These are phyloP conservation scores for Solenopsis fugax DNA, from an alignment of 1,140 invertebrate genomes.

Conservation along the genomic window DNA sequence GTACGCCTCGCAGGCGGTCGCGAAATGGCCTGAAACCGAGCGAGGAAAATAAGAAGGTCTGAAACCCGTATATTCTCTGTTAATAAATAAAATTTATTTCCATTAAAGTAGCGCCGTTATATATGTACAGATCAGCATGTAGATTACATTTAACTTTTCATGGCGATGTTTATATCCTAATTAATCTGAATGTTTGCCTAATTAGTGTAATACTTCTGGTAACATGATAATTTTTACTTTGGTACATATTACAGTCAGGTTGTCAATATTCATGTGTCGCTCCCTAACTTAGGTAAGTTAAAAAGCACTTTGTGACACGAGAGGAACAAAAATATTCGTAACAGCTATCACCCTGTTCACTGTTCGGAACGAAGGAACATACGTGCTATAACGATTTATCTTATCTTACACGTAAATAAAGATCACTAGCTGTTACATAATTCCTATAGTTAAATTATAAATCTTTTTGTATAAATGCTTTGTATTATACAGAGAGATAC, in stretches of 20 bases:
- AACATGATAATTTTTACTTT: slow-evolving; percentile 73
- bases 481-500: background rate
- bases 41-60: slow-evolving; percentile 69
- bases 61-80: slow-evolving; percentile 24
- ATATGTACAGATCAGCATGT: slow-evolving; percentile 48
- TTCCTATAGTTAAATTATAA: background rate
- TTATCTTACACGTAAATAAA: slow-evolving; percentile 9
- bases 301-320: slow-evolving; percentile 26
- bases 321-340: slow-evolving; percentile 31
- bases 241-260: slow-evolving; percentile 70
- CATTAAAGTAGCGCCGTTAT: slow-evolving; percentile 40
- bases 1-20: slow-evolving; percentile 81
- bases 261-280: background rate
- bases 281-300: slow-evolving; percentile 11
- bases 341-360: background rate
- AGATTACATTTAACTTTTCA: slow-evolving; percentile 39
- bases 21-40: slow-evolving; percentile 76
- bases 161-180: slow-evolving; percentile 32
- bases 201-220: slow-evolving; percentile 44
- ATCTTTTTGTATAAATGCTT: background rate
- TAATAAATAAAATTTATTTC: slow-evolving; percentile 79
- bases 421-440: background rate
- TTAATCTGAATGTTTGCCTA: slow-evolving; percentile 6
- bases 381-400: background rate
- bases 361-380: background rate